Percentiles rank a stretch among this genome's conserved stretches.
These are phyloP conservation scores for Octopus sinensis DNA, from an alignment of 1,140 invertebrate species.

Conservation along the genomic window DNA sequence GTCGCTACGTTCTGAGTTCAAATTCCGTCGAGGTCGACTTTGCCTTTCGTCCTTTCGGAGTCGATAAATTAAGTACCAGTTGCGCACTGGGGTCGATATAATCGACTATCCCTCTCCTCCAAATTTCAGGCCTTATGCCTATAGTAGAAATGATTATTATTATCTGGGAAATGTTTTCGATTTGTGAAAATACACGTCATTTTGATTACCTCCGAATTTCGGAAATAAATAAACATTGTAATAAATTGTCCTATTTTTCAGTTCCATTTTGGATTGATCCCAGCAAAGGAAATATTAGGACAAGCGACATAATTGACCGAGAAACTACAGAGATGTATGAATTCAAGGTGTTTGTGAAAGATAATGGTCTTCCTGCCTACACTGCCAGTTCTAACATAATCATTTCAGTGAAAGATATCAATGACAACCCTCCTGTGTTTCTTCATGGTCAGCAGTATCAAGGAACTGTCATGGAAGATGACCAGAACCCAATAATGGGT, in stretches of 20 bases:
- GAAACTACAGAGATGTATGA: background rate
- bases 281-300: background rate
- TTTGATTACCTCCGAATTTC: too few relatives aligned
- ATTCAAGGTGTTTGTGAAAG: background rate
- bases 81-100: too few relatives aligned
- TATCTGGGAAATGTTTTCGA: too few relatives aligned
- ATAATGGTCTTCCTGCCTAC: slow-evolving; percentile 7
- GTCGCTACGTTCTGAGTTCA: too few relatives aligned
- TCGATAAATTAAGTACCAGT: too few relatives aligned
- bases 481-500: background rate
- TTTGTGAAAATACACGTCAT: too few relatives aligned
- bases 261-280: slow-evolving; percentile 6
- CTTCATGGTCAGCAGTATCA: background rate
- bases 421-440: slow-evolving; percentile 9
- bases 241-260: background rate
- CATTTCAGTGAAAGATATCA: background rate
- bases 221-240: too few relatives aligned
- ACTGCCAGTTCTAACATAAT: background rate
- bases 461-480: slow-evolving; percentile 15
- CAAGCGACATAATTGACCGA: background rate
- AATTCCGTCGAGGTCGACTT: too few relatives aligned
- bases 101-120: too few relatives aligned
- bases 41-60: too few relatives aligned
- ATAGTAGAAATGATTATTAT: too few relatives aligned
- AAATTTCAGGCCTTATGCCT: too few relatives aligned